A percentile compares a stretch with the other conserved stretches of the same genome.
phyloP scores from a whole-genome alignment of 2,888 invertebrate genomes.

The Pseudeuparius sepicola region DNA sequence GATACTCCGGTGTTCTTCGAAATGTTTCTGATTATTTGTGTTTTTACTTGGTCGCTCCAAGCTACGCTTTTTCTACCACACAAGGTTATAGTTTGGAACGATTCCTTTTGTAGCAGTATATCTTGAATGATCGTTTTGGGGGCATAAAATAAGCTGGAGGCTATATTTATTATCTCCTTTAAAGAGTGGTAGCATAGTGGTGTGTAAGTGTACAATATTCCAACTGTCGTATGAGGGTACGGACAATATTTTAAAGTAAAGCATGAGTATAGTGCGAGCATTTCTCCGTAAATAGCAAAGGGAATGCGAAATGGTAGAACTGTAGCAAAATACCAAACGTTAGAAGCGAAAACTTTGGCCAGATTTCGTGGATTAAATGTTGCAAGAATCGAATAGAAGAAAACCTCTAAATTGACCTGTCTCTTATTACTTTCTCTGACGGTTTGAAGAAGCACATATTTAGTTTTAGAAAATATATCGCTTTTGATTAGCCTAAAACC shows the following conservation, averaged over 20 bases:
- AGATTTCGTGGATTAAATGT: slow-evolving; percentile 41
- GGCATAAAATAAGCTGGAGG: slow-evolving; percentile 39
- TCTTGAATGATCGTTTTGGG: slow-evolving; percentile 48
- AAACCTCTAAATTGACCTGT: slow-evolving; percentile 27
- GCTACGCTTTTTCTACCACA: slow-evolving; percentile 63
- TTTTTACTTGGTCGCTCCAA: slow-evolving; percentile 57
- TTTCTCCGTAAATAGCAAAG: slow-evolving; percentile 37
- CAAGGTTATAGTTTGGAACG: slow-evolving; percentile 51
- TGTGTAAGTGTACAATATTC: slow-evolving; percentile 37
- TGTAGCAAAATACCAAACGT: slow-evolving; percentile 32
- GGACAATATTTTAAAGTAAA: slow-evolving; percentile 33
- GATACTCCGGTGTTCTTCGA: slow-evolving; percentile 50
- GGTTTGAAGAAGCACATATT: slow-evolving; percentile 38
- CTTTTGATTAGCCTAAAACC: slow-evolving; percentile 40
- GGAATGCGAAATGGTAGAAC: slow-evolving; percentile 34
- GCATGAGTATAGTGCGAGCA: slow-evolving; percentile 37
- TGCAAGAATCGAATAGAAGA: slow-evolving; percentile 35
- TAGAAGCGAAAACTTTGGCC: slow-evolving; percentile 30
- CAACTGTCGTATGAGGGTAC: slow-evolving; percentile 35
- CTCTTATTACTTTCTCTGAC: slow-evolving; percentile 32
- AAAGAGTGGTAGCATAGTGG: slow-evolving; percentile 39
- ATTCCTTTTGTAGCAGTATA: slow-evolving; percentile 46
- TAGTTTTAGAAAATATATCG: slow-evolving; percentile 40
- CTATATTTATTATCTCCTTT: slow-evolving; percentile 38
- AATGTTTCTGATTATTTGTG: slow-evolving; percentile 47